A percentile compares a stretch with the other conserved stretches of the same genome.
These are phyloP conservation scores for Apostichopus californicus DNA, from an alignment of 35 echinoderm and acorn worm species.

Conservation along the genomic window DNA sequence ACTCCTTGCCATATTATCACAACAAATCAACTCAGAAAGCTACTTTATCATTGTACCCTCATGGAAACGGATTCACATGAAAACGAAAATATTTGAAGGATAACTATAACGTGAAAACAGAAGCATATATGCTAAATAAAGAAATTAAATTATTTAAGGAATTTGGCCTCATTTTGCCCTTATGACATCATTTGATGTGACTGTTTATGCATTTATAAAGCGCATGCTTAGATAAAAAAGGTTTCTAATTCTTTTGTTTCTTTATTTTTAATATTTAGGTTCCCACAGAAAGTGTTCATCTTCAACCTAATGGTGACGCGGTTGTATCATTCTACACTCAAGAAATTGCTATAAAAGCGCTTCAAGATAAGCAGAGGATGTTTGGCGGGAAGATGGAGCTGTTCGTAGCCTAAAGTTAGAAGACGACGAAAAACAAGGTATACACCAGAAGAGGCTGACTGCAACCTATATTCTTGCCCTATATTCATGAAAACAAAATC, in stretches of 20 bases:
- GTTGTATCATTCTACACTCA: constrained; percentile 85
- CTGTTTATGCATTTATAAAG: no score
- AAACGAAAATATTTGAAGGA: no score
- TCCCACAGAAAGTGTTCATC: constrained; percentile 88
- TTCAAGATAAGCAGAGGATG: constrained; percentile 82
- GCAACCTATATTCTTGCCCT: constrained; percentile 46
- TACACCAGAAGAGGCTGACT: neutral
- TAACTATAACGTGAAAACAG: no score
- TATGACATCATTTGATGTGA: no score
- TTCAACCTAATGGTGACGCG: constrained; percentile 83
- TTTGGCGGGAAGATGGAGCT: constrained; percentile 94
- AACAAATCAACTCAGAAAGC: no score
- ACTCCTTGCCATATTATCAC: neutral
- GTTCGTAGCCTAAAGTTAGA: constrained; percentile 61
- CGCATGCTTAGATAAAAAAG: no score
- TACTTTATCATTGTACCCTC: no score
- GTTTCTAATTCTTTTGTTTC: neutral
- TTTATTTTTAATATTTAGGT: constrained; percentile 43
- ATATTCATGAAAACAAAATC: constrained; percentile 4
- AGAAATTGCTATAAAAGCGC: constrained; percentile 81
- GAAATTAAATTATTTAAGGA: no score
- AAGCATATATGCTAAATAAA: no score
- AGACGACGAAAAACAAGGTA: neutral
- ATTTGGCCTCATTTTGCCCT: no score
- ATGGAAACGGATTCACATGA: no score